phyloP scores from a whole-genome alignment of 2,113 vertebrate species.

The Trogon surrucura region DNA sequence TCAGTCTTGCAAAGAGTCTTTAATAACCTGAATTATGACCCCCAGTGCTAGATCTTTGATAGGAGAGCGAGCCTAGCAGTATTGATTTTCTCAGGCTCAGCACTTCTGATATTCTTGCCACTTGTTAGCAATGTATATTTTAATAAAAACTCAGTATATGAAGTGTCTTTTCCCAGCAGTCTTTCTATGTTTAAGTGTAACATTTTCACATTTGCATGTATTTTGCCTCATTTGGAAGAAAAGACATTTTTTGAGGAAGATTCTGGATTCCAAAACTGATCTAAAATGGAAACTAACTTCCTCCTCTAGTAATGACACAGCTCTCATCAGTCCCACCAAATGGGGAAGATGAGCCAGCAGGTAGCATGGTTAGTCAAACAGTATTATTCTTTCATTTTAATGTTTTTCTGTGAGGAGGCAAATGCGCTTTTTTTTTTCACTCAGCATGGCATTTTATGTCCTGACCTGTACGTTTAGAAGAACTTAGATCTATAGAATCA shows the following conservation, averaged over 20 bases:
- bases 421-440: not conserved
- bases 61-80: not conserved
- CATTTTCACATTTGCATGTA: not conserved
- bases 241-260: not conserved
- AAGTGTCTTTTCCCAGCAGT: not conserved
- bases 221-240: not conserved
- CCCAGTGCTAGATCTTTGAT: not conserved
- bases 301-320: not conserved
- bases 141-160: not conserved
- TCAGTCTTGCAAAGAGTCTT: not conserved
- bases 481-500: not conserved
- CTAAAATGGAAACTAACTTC: not conserved
- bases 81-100: not conserved
- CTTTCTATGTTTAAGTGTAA: not conserved
- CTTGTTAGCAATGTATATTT: constrained; percentile 1
- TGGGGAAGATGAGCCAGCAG: not conserved
- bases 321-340: not conserved
- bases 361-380: not conserved
- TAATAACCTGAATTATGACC: constrained; percentile 3
- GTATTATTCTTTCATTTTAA: not conserved
- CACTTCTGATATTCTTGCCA: not conserved
- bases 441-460: not conserved
- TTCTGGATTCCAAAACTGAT: not conserved
- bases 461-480: not conserved
- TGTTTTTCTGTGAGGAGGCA: not conserved